Evolutionary conservation across 2,113 vertebrate species (phyloP).

Genomic region (Meles meles): DNA sequence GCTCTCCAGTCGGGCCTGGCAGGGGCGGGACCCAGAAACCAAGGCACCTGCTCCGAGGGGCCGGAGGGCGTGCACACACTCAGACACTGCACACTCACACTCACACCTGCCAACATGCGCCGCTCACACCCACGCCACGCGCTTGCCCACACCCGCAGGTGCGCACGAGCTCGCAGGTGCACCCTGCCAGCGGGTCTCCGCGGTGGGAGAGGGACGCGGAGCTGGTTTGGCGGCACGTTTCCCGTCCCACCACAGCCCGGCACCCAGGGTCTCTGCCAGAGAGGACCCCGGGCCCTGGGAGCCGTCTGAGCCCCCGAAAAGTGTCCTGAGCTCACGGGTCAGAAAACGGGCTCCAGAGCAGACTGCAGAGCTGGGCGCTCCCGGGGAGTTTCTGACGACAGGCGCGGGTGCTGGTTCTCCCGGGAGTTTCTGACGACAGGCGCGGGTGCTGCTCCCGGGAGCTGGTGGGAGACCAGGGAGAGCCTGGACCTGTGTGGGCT

Average conservation of each 20-base stretch:
- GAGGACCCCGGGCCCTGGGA: not conserved
- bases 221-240: not conserved
- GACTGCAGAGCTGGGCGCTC: not conserved
- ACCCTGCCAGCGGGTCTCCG: rapidly evolving
- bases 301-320: not conserved
- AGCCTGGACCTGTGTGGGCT: not conserved
- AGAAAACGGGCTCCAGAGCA: not conserved
- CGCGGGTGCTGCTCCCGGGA: no score
- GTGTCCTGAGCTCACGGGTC: not conserved
- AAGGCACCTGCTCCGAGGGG: not conserved
- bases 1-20: rapidly evolving
- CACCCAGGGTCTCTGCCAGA: no score
- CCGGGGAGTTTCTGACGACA: not conserved
- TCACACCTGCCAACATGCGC: not conserved
- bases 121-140: not conserved
- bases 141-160: rapidly evolving
- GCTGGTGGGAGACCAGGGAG: no score
- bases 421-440: not conserved
- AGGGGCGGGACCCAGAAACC: no score
- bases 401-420: not conserved
- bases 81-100: not conserved
- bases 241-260: not conserved
- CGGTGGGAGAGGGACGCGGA: not conserved
- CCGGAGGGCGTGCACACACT: not conserved
- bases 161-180: not conserved